Evolutionary conservation across 2,113 vertebrate genomes (phyloP).

Genomic region (Mastomys natalensis): DNA sequence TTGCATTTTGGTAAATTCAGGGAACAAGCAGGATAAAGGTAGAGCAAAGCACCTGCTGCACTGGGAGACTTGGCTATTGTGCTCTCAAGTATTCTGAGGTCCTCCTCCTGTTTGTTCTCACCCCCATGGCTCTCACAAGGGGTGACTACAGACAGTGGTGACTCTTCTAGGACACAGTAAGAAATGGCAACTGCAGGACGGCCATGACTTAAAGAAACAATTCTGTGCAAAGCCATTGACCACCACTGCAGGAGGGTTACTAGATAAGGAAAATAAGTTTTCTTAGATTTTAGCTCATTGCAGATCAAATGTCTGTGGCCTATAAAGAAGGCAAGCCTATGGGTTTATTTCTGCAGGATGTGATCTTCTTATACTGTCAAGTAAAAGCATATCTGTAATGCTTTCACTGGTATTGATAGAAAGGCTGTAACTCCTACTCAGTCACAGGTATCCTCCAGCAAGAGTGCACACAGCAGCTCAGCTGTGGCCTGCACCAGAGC

Average conservation of each 20-base stretch:
- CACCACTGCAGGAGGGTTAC: neutral
- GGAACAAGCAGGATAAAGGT: constrained; percentile 19
- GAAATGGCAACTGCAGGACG: neutral
- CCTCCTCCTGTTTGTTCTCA: constrained; percentile 32
- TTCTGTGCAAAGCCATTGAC: neutral
- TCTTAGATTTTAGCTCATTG: constrained; percentile 37
- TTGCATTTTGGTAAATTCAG: constrained; percentile 40
- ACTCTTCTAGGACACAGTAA: constrained; percentile 1
- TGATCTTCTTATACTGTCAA: neutral
- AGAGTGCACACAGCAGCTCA: neutral
- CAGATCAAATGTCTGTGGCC: neutral
- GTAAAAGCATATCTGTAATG: neutral
- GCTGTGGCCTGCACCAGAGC: neutral
- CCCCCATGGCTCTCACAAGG: neutral
- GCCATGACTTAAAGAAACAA: neutral
- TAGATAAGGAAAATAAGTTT: neutral
- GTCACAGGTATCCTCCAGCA: neutral
- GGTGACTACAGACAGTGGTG: neutral
- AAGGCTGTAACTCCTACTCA: neutral
- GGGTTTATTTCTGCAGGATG: constrained; percentile 26
- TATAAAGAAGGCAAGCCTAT: constrained; percentile 32
- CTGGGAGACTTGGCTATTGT: constrained; percentile 14
- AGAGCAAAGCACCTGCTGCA: neutral
- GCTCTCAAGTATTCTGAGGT: neutral
- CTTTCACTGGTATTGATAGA: neutral